These are phyloP conservation scores for Gila robusta DNA, from an alignment of 2,797 vertebrate species.

Conservation along the genomic window DNA sequence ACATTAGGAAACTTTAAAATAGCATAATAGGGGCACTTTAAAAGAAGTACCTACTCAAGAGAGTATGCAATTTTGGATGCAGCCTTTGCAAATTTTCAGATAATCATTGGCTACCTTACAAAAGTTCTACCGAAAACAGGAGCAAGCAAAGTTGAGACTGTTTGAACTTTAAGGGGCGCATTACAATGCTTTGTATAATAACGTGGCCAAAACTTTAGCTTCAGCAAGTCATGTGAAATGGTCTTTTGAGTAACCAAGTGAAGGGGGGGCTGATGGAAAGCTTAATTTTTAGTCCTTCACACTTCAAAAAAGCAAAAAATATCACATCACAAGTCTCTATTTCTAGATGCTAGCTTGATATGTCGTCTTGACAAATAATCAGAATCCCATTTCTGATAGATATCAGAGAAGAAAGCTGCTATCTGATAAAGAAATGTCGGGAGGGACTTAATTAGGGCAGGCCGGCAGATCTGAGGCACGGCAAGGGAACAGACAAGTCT, in stretches of 20 bases:
- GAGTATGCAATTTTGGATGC: too few relatives aligned
- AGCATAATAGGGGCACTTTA: too few relatives aligned
- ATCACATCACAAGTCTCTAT: constrained; percentile 58
- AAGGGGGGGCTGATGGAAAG: background rate
- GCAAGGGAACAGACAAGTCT: constrained; percentile 67
- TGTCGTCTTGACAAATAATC: constrained; percentile 76
- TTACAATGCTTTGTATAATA: background rate
- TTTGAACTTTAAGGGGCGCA: background rate
- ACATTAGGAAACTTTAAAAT: too few relatives aligned
- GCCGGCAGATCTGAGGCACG: constrained; percentile 53
- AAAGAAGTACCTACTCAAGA: too few relatives aligned
- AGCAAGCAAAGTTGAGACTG: background rate
- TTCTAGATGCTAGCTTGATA: constrained; percentile 77
- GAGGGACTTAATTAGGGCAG: constrained; percentile 77
- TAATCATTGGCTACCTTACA: background rate
- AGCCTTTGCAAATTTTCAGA: background rate
- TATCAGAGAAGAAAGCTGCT: constrained; percentile 71
- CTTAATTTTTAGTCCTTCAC: constrained; percentile 3
- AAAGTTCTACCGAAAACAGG: background rate
- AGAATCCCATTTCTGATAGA: constrained; percentile 73
- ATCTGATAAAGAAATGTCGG: constrained; percentile 71
- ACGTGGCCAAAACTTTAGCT: background rate
- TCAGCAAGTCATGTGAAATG: background rate
- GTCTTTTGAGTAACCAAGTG: background rate
- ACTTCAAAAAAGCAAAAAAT: constrained; percentile 34